A percentile compares a stretch with the other conserved stretches of the same genome.
These are phyloP conservation scores for Temnothorax nylanderi DNA, from an alignment of 1,140 invertebrate genomes.

Conservation along the genomic window DNA sequence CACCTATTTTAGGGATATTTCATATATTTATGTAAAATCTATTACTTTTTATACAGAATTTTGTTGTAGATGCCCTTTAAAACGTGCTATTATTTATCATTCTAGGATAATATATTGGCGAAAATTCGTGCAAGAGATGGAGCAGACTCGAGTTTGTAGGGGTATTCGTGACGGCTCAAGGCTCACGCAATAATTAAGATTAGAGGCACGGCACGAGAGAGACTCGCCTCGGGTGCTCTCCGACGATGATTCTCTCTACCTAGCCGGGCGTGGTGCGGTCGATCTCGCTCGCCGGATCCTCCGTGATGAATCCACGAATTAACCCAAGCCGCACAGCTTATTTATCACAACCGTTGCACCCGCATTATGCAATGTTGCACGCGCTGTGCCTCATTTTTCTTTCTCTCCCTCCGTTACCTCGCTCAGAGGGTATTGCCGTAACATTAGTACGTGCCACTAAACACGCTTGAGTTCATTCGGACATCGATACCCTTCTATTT, in stretches of 20 bases:
- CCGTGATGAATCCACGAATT: constrained; percentile 70
- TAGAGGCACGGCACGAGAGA: constrained; percentile 1
- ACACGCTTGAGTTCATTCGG: background rate
- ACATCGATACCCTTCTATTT: background rate
- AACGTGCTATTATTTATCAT: constrained; percentile 33
- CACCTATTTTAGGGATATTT: background rate
- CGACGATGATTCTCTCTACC: constrained; percentile 33
- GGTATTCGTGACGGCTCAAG: constrained; percentile 30
- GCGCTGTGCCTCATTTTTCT: constrained; percentile 57
- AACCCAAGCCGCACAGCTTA: constrained; percentile 62
- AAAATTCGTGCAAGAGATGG: constrained; percentile 45
- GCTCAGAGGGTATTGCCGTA: constrained; percentile 13
- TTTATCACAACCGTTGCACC: constrained; percentile 49
- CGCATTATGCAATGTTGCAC: constrained; percentile 61
- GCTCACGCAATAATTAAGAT: constrained; percentile 68
- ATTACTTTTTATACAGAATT: background rate
- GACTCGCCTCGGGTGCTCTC: constrained; percentile 23
- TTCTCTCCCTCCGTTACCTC: background rate
- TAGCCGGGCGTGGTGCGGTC: constrained; percentile 26
- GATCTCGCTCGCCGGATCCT: constrained; percentile 26
- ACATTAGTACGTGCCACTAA: background rate
- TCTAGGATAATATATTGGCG: constrained; percentile 58
- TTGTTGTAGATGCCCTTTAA: background rate
- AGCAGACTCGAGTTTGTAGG: background rate
- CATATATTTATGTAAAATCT: background rate